Percentiles rank a stretch among this genome's conserved stretches.
Conservation (phyloP, 1,140 invertebrate genomes). For the Sminthurinus signatus region DNA sequence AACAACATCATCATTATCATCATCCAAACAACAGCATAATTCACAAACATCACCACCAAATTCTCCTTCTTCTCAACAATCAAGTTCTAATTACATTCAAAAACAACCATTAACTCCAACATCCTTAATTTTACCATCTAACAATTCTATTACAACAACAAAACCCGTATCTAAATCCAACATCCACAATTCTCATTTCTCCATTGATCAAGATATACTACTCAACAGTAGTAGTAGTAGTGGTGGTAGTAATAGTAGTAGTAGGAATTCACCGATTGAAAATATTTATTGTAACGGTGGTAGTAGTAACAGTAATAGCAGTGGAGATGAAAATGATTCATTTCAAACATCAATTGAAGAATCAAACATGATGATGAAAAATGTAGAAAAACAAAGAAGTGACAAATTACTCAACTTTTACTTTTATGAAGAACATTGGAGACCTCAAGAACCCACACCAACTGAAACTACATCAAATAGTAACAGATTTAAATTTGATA, state of each 20-base stretch:
- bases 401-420: conserved; percentile 37
- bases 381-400: conserved; percentile 29
- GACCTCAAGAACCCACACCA: conserved; percentile 5
- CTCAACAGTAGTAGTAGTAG: too few species aligned
- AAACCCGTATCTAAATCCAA: too few species aligned
- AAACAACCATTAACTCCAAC: background rate
- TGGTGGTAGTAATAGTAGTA: too few species aligned
- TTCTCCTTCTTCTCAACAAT: background rate
- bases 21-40: background rate
- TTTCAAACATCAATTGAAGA: conserved; percentile 13
- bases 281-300: conserved; percentile 3
- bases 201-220: too few species aligned
- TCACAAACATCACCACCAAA: background rate
- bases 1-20: background rate
- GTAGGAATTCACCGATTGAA: background rate
- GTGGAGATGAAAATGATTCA: background rate
- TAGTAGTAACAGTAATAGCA: background rate
- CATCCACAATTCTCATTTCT: too few species aligned
- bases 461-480: background rate
- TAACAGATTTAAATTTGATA: background rate
- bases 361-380: background rate
- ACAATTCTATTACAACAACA: too few species aligned
- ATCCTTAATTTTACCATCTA: background rate
- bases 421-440: conserved; percentile 39
- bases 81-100: background rate